phyloP scores from a whole-genome alignment of 2,113 vertebrate species.

The Hirundichthys speculiger region DNA sequence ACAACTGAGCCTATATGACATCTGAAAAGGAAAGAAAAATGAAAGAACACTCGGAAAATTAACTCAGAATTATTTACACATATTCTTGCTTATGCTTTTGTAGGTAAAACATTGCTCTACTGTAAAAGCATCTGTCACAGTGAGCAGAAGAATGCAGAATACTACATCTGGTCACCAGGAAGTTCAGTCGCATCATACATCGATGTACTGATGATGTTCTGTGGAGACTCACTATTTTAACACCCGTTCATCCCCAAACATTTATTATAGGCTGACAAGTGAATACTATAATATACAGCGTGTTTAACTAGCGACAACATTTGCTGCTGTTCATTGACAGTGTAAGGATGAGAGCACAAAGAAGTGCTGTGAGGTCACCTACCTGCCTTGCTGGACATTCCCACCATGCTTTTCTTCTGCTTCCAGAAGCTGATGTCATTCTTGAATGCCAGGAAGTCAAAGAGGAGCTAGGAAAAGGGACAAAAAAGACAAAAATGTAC shows the following conservation, averaged over 20 bases:
- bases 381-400: conserved; percentile 99
- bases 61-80: too few species aligned
- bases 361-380: background rate
- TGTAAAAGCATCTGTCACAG: background rate
- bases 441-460: conserved; percentile 98
- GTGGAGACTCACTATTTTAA: background rate
- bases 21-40: too few species aligned
- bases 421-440: conserved; percentile 99
- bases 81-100: too few species aligned
- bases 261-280: background rate
- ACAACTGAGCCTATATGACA: too few species aligned
- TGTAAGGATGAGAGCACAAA: background rate
- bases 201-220: background rate
- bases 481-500: background rate
- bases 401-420: conserved; percentile 96
- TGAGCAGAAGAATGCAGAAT: conserved; percentile 3
- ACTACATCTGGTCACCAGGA: conserved; percentile 22
- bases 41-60: too few species aligned
- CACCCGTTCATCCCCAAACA: background rate
- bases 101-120: too few species aligned
- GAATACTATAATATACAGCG: background rate
- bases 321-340: background rate
- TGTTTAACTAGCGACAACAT: background rate
- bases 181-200: background rate
- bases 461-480: conserved; percentile 87